Conservation (phyloP, 1,140 invertebrate species). For the Notospermus geniculatus region DNA sequence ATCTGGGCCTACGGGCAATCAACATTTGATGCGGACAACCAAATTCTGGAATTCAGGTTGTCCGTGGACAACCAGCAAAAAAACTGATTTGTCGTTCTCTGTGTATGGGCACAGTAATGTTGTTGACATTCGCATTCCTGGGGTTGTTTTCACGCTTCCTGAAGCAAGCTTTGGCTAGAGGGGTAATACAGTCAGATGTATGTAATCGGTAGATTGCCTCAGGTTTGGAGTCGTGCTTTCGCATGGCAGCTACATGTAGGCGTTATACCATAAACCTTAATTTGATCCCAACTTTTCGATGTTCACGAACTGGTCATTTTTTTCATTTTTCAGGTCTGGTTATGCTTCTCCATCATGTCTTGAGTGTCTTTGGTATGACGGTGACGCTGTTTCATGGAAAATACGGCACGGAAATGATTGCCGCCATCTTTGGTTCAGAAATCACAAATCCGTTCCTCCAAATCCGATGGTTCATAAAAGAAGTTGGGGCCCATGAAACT, state of each 20-base stretch:
- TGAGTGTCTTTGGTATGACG: conserved; percentile 42
- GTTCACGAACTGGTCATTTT: too few species aligned
- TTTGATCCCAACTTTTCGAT: too few species aligned
- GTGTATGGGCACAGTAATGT: too few species aligned
- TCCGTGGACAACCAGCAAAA: too few species aligned
- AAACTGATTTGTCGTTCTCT: too few species aligned
- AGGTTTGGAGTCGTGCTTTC: not conserved
- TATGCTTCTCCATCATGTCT: conserved; percentile 50
- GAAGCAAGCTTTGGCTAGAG: too few species aligned
- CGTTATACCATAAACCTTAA: too few species aligned
- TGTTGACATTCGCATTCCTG: too few species aligned
- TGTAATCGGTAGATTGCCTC: not conserved
- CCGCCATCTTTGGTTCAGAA: conserved; percentile 49
- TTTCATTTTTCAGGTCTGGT: conserved; percentile 34
- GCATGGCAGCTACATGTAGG: conserved; percentile 5
- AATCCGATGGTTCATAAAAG: conserved; percentile 50
- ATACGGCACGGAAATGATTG: conserved; percentile 50
- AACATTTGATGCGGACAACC: too few species aligned
- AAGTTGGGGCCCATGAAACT: conserved; percentile 34
- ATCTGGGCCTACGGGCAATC: too few species aligned
- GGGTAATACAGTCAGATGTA: not conserved
- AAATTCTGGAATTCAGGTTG: too few species aligned
- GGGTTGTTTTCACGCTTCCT: too few species aligned
- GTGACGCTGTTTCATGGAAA: conserved; percentile 31
- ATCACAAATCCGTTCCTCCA: conserved; percentile 54